Evolutionary conservation across 1,140 invertebrate species (phyloP).

Genomic region (Plutomurus gul): DNA sequence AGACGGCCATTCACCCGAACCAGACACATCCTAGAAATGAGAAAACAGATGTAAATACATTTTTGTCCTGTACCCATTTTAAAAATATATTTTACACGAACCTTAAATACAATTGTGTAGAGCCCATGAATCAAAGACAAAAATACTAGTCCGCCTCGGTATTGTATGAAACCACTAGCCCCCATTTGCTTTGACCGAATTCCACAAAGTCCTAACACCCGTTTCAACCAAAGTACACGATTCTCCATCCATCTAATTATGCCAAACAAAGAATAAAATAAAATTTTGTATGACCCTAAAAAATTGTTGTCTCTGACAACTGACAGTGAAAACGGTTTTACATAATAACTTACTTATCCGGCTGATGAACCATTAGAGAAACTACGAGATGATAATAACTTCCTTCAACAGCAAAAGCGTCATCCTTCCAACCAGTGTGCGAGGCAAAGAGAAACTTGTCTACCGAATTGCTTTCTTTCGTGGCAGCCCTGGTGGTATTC

Average conservation of each 20-base stretch:
- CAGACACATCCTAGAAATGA: constrained; percentile 66
- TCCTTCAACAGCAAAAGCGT: constrained; percentile 84
- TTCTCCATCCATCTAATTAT: constrained; percentile 49
- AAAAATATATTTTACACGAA: constrained; percentile 55
- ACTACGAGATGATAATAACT: constrained; percentile 83
- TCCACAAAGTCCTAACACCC: constrained; percentile 79
- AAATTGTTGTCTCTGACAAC: not conserved
- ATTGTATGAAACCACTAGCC: constrained; percentile 54
- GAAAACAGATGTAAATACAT: not conserved
- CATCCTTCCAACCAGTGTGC: constrained; percentile 73
- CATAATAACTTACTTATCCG: constrained; percentile 72
- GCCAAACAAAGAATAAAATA: not conserved
- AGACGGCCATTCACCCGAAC: constrained; percentile 78
- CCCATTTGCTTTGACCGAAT: constrained; percentile 67
- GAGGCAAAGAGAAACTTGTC: constrained; percentile 68
- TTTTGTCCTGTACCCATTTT: not conserved
- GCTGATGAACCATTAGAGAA: constrained; percentile 76
- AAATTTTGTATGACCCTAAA: not conserved
- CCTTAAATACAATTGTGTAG: constrained; percentile 76
- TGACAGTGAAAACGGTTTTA: constrained; percentile 59
- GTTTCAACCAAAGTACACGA: constrained; percentile 68
- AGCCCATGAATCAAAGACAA: constrained; percentile 78
- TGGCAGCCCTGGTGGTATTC: constrained; percentile 80
- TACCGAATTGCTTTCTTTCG: constrained; percentile 74
- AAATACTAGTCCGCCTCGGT: constrained; percentile 68